phyloP scores from a whole-genome alignment of 1,140 invertebrate genomes.

The Oppia nitens region DNA sequence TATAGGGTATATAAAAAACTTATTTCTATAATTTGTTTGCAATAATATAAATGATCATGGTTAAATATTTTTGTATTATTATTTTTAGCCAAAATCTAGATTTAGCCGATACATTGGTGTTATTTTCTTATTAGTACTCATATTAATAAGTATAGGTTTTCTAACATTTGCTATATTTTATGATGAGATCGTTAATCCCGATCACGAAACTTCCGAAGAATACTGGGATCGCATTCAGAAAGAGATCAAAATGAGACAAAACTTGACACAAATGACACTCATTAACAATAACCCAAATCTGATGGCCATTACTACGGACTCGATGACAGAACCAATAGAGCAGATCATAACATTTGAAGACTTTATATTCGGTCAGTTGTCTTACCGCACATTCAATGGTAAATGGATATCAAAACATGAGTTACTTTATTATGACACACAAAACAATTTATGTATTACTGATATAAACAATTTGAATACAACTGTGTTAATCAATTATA shows the following conservation, averaged over 20 bases:
- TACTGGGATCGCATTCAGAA: too few relatives aligned
- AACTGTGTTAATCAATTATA: background rate
- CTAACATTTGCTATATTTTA: background rate
- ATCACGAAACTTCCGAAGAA: background rate
- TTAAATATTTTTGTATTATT: too few relatives aligned
- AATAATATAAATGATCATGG: too few relatives aligned
- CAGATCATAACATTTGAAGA: background rate
- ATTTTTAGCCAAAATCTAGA: too few relatives aligned
- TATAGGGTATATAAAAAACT: too few relatives aligned
- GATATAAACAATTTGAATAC: background rate
- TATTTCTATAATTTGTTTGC: too few relatives aligned
- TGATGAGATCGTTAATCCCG: background rate
- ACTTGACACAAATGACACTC: background rate
- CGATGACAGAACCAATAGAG: too few relatives aligned
- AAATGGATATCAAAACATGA: background rate
- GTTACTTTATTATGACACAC: constrained; percentile 1
- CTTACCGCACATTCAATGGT: background rate
- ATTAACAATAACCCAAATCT: background rate
- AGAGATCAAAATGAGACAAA: too few relatives aligned
- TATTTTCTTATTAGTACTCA: background rate
- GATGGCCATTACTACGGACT: background rate
- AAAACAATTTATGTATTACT: constrained; percentile 8
- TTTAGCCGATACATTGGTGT: too few relatives aligned
- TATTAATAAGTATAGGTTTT: background rate
- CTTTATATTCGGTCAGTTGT: background rate